phyloP scores from a whole-genome alignment of 2,113 vertebrate genomes.

The Balaeniceps rex region DNA sequence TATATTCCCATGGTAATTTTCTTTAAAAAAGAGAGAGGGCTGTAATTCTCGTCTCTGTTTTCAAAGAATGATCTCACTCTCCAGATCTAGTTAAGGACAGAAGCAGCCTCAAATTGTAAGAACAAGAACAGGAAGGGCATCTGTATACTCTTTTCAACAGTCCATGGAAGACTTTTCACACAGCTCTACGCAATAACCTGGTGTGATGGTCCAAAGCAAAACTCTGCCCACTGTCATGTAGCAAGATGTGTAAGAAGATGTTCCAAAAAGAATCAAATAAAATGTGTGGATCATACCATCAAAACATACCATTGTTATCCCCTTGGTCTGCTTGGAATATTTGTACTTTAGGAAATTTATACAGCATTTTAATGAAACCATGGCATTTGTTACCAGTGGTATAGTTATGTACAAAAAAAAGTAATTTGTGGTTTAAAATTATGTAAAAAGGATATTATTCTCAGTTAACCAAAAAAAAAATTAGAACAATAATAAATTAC shows the following conservation, averaged over 20 bases:
- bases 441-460: not conserved
- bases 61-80: slow-evolving; percentile 37
- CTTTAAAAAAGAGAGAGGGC: not conserved
- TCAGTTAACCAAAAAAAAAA: not conserved
- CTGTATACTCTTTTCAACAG: not conserved
- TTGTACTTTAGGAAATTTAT: not conserved
- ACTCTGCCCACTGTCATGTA: not conserved
- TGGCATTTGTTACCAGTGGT: not conserved
- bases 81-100: slow-evolving; percentile 8
- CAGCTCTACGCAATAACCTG: not conserved
- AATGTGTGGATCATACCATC: not conserved
- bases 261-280: not conserved
- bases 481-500: not conserved
- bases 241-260: not conserved
- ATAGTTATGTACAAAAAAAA: not conserved
- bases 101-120: not conserved
- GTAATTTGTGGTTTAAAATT: not conserved
- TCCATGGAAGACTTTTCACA: not conserved
- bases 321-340: not conserved
- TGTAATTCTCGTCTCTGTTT: slow-evolving; percentile 41
- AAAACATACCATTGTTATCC: not conserved
- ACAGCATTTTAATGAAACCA: not conserved
- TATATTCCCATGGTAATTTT: slow-evolving; percentile 29
- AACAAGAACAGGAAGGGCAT: not conserved
- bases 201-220: not conserved